Evolutionary conservation across 2,888 invertebrate species (phyloP).

Genomic region (Augochlorella aurata): DNA sequence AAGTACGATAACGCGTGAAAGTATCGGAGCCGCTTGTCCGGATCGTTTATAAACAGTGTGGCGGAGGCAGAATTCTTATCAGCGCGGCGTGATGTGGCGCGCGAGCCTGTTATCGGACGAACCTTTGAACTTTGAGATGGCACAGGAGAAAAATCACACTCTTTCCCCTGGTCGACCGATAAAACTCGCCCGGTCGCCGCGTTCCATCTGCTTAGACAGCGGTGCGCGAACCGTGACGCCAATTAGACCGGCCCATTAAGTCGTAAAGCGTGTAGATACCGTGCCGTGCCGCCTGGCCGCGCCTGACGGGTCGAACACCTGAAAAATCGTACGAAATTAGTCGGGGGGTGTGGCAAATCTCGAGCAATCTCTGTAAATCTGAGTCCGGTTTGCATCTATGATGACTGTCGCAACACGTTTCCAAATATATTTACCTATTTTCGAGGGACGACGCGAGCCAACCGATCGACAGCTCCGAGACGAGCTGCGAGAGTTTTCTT

Average conservation of each 20-base stretch:
- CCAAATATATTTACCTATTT: neutral
- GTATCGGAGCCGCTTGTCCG: slow-evolving; percentile 43
- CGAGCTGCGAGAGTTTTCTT: neutral
- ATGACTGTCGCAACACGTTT: neutral
- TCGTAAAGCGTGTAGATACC: slow-evolving; percentile 43
- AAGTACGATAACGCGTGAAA: slow-evolving; percentile 55
- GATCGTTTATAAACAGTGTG: slow-evolving; percentile 51
- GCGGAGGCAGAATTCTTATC: slow-evolving; percentile 51
- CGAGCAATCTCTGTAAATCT: neutral
- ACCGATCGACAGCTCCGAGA: neutral
- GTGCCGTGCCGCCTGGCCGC: neutral
- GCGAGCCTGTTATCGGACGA: slow-evolving; percentile 56
- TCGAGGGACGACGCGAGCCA: neutral
- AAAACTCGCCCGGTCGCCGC: slow-evolving; percentile 32
- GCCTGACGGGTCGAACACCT: slow-evolving; percentile 11
- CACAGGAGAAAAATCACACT: slow-evolving; percentile 50
- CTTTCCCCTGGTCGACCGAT: slow-evolving; percentile 38
- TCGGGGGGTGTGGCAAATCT: neutral
- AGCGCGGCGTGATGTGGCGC: slow-evolving; percentile 49
- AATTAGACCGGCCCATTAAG: slow-evolving; percentile 54
- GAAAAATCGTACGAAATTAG: neutral
- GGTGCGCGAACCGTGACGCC: slow-evolving; percentile 54
- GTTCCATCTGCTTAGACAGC: slow-evolving; percentile 57
- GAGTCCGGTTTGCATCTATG: neutral
- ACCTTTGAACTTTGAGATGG: slow-evolving; percentile 70